phyloP scores from a whole-genome alignment of 1,140 invertebrate species.

The Bradynema listronoti region DNA sequence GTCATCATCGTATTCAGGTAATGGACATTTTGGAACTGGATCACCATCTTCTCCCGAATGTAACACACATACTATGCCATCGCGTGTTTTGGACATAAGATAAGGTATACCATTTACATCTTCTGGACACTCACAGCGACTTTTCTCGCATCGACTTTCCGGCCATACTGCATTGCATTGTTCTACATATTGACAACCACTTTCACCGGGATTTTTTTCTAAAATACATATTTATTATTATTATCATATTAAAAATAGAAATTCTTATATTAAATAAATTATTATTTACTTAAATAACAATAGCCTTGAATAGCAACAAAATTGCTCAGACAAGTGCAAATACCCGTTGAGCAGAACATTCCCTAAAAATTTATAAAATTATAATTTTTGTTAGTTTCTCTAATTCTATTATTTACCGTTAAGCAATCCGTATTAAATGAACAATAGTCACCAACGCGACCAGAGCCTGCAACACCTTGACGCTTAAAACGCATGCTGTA shows the following conservation, averaged over 20 bases:
- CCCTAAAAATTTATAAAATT: constrained; percentile 36
- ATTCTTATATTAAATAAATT: constrained; percentile 1
- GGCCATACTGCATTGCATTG: constrained; percentile 55
- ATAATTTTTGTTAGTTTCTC: not conserved
- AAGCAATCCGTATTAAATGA: constrained; percentile 56
- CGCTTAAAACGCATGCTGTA: constrained; percentile 44
- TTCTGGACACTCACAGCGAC: constrained; percentile 52
- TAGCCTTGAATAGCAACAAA: constrained; percentile 57
- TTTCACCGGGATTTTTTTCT: constrained; percentile 56
- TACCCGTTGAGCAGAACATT: constrained; percentile 57
- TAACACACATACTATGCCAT: constrained; percentile 55
- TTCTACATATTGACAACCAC: constrained; percentile 54
- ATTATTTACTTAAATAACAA: constrained; percentile 48
- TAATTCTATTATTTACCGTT: constrained; percentile 40
- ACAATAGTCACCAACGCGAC: constrained; percentile 53
- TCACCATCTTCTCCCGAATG: constrained; percentile 56
- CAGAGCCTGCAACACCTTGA: constrained; percentile 53
- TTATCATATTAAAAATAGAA: constrained; percentile 18
- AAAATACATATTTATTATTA: too few species aligned
- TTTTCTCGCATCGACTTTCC: constrained; percentile 56
- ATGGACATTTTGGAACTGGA: constrained; percentile 52
- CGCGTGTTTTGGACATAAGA: constrained; percentile 54
- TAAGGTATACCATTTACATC: constrained; percentile 53
- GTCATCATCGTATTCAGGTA: constrained; percentile 57
- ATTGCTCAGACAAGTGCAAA: constrained; percentile 53